Conservation (phyloP, 1,140 invertebrate species). For the Branchinecta lindahli region DNA sequence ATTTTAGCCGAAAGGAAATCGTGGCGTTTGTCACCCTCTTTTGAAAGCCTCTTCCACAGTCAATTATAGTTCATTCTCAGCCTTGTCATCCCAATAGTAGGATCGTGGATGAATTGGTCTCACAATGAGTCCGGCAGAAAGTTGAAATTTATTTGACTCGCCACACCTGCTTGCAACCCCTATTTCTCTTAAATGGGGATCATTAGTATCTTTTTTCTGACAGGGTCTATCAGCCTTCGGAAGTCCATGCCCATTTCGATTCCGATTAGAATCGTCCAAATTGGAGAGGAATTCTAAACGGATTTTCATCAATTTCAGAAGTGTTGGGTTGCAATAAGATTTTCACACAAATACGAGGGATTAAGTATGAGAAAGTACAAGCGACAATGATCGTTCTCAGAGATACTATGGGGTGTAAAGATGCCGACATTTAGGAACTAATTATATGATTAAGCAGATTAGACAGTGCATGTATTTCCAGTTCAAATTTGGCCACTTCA, state of each 20-base stretch:
- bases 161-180: conserved; percentile 2
- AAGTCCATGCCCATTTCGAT: background rate
- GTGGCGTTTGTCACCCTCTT: no score
- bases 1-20: no score
- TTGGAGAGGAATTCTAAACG: background rate
- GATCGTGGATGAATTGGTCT: background rate
- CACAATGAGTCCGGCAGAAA: background rate
- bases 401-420: no score
- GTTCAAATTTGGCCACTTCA: no score
- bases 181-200: conserved; percentile 8
- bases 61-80: background rate
- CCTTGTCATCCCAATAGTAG: conserved; percentile 2
- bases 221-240: background rate
- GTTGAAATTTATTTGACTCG: conserved; percentile 1
- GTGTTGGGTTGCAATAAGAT: background rate
- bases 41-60: background rate
- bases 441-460: no score
- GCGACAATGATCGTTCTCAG: no score
- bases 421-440: no score
- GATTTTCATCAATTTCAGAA: background rate
- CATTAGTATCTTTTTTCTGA: conserved; percentile 9
- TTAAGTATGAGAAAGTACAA: background rate
- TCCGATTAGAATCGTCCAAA: conserved; percentile 6
- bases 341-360: background rate
- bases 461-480: no score